Conservation (phyloP, 2,888 invertebrate species). For the Agrotis ipsilon region DNA sequence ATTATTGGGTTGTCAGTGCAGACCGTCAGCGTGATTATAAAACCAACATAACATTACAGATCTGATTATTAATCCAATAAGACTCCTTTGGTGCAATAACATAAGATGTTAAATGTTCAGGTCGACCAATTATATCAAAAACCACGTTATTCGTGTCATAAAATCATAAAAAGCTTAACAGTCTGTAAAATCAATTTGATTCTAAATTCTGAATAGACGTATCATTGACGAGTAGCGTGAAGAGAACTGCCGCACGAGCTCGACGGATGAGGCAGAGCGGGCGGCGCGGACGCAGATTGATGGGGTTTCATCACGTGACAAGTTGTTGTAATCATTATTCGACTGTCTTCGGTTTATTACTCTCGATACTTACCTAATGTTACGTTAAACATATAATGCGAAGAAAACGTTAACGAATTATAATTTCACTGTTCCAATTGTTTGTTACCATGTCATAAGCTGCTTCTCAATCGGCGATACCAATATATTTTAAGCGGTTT, state of each 20-base stretch:
- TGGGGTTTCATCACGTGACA: conserved; percentile 47
- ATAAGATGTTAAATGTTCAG: not conserved
- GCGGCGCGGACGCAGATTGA: conserved; percentile 2
- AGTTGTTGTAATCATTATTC: conserved; percentile 26
- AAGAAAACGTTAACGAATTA: conserved; percentile 20
- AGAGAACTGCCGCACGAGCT: conserved; percentile 10
- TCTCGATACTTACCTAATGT: conserved; percentile 55
- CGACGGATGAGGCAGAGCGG: not conserved
- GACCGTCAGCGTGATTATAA: too few relatives aligned
- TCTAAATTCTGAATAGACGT: conserved; percentile 11
- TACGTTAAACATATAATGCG: conserved; percentile 39
- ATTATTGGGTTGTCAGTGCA: too few relatives aligned
- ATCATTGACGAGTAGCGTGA: conserved; percentile 20
- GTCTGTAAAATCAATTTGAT: conserved; percentile 50
- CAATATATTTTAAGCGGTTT: conserved; percentile 49
- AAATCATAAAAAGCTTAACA: conserved; percentile 29
- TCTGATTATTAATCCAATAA: too few relatives aligned
- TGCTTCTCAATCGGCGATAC: conserved; percentile 31
- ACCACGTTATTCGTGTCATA: conserved; percentile 32
- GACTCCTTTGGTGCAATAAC: not conserved
- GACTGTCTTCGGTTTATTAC: conserved; percentile 28
- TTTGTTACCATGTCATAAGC: conserved; percentile 35
- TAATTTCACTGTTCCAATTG: conserved; percentile 25
- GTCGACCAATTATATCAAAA: conserved; percentile 23
- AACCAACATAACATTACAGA: too few relatives aligned